Evolutionary conservation across 2,888 invertebrate species (phyloP).

Genomic region (Drosophila stalkeri): DNA sequence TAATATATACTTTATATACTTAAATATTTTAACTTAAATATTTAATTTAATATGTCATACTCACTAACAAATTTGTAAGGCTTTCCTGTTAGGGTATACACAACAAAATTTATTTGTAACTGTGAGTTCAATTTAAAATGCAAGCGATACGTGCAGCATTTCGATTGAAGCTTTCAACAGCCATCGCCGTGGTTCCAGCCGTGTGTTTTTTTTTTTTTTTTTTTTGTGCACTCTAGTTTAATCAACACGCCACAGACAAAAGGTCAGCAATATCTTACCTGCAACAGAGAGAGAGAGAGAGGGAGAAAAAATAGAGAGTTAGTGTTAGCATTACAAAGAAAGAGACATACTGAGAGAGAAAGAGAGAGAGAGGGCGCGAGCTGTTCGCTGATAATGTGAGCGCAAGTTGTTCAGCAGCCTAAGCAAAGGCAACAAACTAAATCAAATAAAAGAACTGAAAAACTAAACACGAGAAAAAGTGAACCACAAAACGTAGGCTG

Average conservation of each 20-base stretch:
- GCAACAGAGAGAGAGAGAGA: slow-evolving; percentile 14
- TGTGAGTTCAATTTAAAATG: slow-evolving; percentile 66
- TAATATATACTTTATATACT: background rate
- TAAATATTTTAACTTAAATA: background rate
- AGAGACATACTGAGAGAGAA: background rate
- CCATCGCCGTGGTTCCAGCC: background rate
- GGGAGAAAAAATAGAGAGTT: slow-evolving; percentile 8
- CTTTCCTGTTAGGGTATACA: background rate
- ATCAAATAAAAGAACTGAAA: slow-evolving; percentile 26
- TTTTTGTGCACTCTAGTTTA: slow-evolving; percentile 14
- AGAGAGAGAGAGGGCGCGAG: background rate
- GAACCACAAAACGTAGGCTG: slow-evolving; percentile 50
- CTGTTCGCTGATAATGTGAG: slow-evolving; percentile 22
- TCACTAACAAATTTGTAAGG: background rate
- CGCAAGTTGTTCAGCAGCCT: slow-evolving; percentile 30
- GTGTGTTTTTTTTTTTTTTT: slow-evolving; percentile 2
- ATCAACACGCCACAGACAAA: slow-evolving; percentile 35
- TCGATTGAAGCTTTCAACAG: slow-evolving; percentile 23
- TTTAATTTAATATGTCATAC: background rate
- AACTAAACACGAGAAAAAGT: slow-evolving; percentile 29
- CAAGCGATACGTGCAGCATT: slow-evolving; percentile 51
- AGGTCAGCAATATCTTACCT: slow-evolving; percentile 28
- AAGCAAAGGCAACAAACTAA: slow-evolving; percentile 18
- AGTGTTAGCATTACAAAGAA: background rate
- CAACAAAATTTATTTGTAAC: slow-evolving; percentile 7